Percentiles rank a stretch among this genome's conserved stretches.
These are phyloP conservation scores for Cydia splendana DNA, from an alignment of 1,140 invertebrate species.

Conservation along the genomic window DNA sequence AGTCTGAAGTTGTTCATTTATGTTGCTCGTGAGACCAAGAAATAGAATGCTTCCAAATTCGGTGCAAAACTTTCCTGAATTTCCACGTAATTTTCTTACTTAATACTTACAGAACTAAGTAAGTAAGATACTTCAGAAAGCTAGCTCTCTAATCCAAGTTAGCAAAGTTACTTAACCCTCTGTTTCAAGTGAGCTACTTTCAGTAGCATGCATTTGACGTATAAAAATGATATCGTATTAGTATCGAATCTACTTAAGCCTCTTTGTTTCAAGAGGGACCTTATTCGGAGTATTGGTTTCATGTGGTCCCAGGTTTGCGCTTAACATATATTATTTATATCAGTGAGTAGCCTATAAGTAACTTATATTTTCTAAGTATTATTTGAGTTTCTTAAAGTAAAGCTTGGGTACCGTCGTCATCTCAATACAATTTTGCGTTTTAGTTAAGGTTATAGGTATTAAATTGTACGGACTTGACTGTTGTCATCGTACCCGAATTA, in stretches of 20 bases:
- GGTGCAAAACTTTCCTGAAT: background rate
- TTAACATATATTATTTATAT: too few species aligned
- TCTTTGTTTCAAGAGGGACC: background rate
- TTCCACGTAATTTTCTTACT: background rate
- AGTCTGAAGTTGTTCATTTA: background rate
- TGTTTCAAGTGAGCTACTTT: background rate
- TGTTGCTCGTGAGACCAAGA: background rate
- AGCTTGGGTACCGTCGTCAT: too few species aligned
- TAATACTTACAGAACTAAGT: background rate
- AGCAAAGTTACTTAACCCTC: background rate
- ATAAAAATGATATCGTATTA: background rate
- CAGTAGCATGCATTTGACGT: background rate
- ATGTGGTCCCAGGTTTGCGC: too few species aligned
- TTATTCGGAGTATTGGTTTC: too few species aligned
- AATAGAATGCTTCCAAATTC: background rate
- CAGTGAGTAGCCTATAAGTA: too few species aligned
- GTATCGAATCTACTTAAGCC: background rate
- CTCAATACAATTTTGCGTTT: too few species aligned
- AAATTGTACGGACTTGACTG: too few species aligned
- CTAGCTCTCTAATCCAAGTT: background rate
- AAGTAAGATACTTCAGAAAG: background rate
- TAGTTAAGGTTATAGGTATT: too few species aligned
- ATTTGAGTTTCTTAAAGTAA: too few species aligned
- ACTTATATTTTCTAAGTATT: too few species aligned
- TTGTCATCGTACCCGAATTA: too few species aligned